Evolutionary conservation across 2,113 vertebrate genomes (phyloP), one percentile per base, ranked within the genome.

Genomic region (Amblyornis subalaris): DNA sequence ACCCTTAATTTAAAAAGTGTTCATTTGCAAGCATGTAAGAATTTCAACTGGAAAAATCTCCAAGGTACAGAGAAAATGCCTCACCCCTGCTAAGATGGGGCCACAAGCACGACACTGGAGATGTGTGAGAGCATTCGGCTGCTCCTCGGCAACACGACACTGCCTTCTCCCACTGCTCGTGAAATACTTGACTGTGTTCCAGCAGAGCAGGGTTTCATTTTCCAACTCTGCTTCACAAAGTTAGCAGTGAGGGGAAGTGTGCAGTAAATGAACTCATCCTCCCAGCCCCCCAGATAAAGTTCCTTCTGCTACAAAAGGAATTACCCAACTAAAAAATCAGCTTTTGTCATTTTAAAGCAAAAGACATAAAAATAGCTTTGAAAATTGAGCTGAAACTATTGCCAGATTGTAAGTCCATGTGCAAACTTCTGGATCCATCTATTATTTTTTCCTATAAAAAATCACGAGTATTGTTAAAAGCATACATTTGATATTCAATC

Each of bases 181-280:
- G 51, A 86, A 95, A 95, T 95, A 87, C 54, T 80, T 87, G 88
- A 88, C 75, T 44, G 25, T 40, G 40, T 21, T 91, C 79, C 93
- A 95, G 77, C 58, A 76, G 73, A 88, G 73, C 64, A 79, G 36
- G 36, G 78, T 89, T 96, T 94, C 76, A 61, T 94, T 96, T 91
- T 69, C 88, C 89, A 93, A 24, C 42, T 25, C 65, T 29, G 36
- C 66, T 86, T 58, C 72, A 85, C 64, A 26, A 53, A 88, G 71
- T 36, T 2, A 70, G 47, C 67, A 88, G 18, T 2, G 33, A 85
- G 54, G 77, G 60, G 22, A 72, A 76, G 50, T 4, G 31, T 48
- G 57, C 26, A 84, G 62, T 19, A 88, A 58, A 38, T 12, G 36
- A 70, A 88, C 31, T 75, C 48, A 35, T 20, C 33, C 14, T 13